Evolutionary conservation across 1,140 invertebrate species (phyloP), one percentile per base, ranked within the genome.

Genomic region (Drosophila miranda): DNA sequence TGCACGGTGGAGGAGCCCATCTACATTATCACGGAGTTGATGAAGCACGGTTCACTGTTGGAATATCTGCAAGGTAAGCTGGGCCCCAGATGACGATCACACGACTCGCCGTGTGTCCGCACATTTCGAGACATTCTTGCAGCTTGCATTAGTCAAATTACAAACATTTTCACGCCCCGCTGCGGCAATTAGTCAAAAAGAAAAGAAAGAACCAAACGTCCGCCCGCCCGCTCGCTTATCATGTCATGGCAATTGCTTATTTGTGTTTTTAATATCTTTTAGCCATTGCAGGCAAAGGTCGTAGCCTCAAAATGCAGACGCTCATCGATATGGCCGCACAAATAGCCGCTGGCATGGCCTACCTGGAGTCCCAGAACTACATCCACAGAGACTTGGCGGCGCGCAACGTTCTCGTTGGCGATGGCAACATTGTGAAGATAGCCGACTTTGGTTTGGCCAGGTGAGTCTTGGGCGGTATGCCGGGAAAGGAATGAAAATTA

Each of bases 271-370:
- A 80, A 89, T 79, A 78, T 79, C 54, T 71, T 89, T 62, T 87
- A 90, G 89, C 80, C 50, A 89, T 90, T 92, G 46, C 92, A 96
- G 97, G 97, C 73, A 98, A 98, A 93, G 97, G 98, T 49, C 94
- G 97, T 81, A 94, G 93, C 49, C 92, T 99, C 72, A 98, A 99
- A 92, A 93, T 99, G 71, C 95, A 96, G 48, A 96, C 98, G 90
- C 92, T 99, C 64, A 99, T 99, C 83, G 98, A 99, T 92, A 98
- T 99, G 95, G 96, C 98, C 19, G 98, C 98, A 9, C 99, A 99
- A 93, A 99, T 99, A 78, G 98, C 99, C 0, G 95, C 97, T 75
- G 99, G 99, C 71, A 99, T 99, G 99, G 98, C 98, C 9, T 99
- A 99, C 91, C 93, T 99, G 55, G 99, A 99, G 92, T 98, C 98